Base-by-base conservation (phyloP, 2,113 vertebrate species). In the Euleptes europaea region DNA sequence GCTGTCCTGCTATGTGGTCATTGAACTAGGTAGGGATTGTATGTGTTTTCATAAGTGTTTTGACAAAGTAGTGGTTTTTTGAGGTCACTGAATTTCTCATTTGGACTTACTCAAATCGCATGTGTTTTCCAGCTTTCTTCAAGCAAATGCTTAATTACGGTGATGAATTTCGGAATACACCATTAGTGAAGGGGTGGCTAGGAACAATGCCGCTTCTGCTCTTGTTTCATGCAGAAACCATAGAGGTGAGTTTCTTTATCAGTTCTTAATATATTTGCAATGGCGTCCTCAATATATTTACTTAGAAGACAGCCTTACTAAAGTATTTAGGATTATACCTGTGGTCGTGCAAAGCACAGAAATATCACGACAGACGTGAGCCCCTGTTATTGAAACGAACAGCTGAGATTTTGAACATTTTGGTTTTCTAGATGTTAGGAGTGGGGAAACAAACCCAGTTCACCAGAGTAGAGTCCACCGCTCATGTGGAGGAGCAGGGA, bases 141-240 rank as follows among this genome's bases (percentile, higher is more conserved):
- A 86, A 90, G 40, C 98, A 99, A 91, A 0, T 99, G 5, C 71
- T 96, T 15, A 0, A 26, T 0, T 92, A 83, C 0, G 65, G 72
- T 1, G 83, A 90, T 1, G 12, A 94, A 15, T 96, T 93, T 66
- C 89, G 91, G 65, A 51, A 92, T 0, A 0, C 3, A 0, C 97
- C 98, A 0, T 65, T 99, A 14, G 15, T 98, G 23, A 98, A 97
- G 88, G 1, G 99, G 42, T 99, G 99, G 98, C 0, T 99, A 21
- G 99, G 99, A 71, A 94, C 97, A 0, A 0, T 98, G 0, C 98
- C 98, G 1, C 31, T 97, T n/a, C 1, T 98, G 63, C 0, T 96
- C 78, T 89, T 99, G 47, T 98, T 92, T 92, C 97, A 97, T 1
- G 92, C 97, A 65, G 97, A 99, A 35, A 97, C 70, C 1, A 95